Conservation (phyloP, 1,140 invertebrate genomes). For the Drosophila sturtevanti region DNA sequence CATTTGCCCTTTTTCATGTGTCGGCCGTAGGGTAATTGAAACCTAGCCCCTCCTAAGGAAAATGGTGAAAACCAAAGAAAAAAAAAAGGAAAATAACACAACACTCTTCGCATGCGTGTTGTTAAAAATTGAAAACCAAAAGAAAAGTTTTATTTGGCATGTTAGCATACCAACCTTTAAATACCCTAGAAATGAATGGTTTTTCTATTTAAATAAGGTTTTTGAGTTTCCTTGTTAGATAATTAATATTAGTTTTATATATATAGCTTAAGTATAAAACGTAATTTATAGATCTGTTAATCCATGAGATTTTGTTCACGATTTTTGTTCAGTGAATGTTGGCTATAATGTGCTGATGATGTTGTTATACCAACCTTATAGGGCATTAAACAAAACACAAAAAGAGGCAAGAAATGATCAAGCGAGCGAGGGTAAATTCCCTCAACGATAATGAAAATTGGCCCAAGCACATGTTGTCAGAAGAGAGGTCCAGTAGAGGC, state of each 20-base stretch:
- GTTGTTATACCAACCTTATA: too few relatives aligned
- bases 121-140: slow-evolving; percentile 71
- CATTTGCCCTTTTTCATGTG: slow-evolving; percentile 37
- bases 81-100: too few relatives aligned
- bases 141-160: slow-evolving; percentile 19
- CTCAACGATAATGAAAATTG: slow-evolving; percentile 64
- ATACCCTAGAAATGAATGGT: not conserved
- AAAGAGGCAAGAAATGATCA: not conserved
- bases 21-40: slow-evolving; percentile 67
- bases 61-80: slow-evolving; percentile 14
- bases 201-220: too few relatives aligned
- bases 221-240: not conserved
- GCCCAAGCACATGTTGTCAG: slow-evolving; percentile 21
- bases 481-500: slow-evolving; percentile 22
- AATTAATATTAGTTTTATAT: too few relatives aligned
- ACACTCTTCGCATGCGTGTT: slow-evolving; percentile 34
- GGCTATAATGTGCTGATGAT: too few relatives aligned
- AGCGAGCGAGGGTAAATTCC: slow-evolving; percentile 56
- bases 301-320: too few relatives aligned
- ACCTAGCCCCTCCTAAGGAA: slow-evolving; percentile 48
- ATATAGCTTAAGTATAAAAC: too few relatives aligned
- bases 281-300: too few relatives aligned
- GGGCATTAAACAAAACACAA: not conserved
- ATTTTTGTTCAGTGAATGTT: too few relatives aligned
- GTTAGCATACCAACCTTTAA: not conserved